These are phyloP conservation scores for Phenacoccus solenopsis DNA, from an alignment of 1,140 invertebrate species.

Conservation along the genomic window DNA sequence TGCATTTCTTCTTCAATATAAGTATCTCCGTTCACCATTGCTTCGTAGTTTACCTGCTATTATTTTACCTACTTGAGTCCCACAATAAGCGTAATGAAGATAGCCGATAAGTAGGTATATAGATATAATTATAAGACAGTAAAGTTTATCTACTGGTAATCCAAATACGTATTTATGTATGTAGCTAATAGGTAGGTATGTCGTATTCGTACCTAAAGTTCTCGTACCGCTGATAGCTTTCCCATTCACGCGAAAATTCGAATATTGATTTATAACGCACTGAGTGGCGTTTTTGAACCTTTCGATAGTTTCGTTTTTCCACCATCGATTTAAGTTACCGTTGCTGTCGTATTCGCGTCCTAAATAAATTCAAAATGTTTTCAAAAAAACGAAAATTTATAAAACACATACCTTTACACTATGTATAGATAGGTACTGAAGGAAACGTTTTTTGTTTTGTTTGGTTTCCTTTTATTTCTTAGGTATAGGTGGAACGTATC, in stretches of 20 bases:
- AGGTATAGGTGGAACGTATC: too few relatives aligned
- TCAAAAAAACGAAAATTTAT: too few relatives aligned
- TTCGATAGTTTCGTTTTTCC: constrained; percentile 85
- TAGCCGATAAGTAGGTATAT: too few relatives aligned
- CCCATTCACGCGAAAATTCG: constrained; percentile 43
- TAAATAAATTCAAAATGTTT: constrained; percentile 27
- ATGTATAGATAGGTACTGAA: too few relatives aligned
- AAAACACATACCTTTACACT: too few relatives aligned
- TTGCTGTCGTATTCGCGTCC: constrained; percentile 79
- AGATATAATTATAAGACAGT: constrained; percentile 32
- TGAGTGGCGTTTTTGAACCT: constrained; percentile 77
- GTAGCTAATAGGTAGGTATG: not conserved
- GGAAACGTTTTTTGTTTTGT: too few relatives aligned
- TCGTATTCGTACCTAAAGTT: constrained; percentile 39
- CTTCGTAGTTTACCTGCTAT: too few relatives aligned
- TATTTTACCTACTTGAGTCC: too few relatives aligned
- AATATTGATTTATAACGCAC: constrained; percentile 88
- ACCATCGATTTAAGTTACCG: constrained; percentile 95
- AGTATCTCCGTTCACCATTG: too few relatives aligned
- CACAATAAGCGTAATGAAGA: too few relatives aligned
- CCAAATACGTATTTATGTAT: not conserved
- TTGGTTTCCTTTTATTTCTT: too few relatives aligned
- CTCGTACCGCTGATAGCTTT: constrained; percentile 49
- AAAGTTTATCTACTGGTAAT: not conserved
- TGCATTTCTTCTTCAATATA: too few relatives aligned